Evolutionary conservation across 2,888 invertebrate genomes (phyloP).

Genomic region (Eupithecia abbreviata): DNA sequence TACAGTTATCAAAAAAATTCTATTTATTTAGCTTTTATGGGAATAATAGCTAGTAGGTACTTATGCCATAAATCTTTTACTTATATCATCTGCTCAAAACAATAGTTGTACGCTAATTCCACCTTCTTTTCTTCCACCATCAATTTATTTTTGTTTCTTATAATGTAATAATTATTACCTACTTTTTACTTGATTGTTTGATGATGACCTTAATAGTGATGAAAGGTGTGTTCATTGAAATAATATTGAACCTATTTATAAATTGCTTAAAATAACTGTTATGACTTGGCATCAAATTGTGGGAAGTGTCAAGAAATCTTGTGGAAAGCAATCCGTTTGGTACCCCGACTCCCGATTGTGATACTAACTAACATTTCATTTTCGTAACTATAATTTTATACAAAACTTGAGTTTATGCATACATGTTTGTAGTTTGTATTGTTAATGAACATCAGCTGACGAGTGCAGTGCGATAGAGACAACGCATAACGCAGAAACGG

Average conservation of each 20-base stretch:
- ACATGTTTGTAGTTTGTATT: neutral
- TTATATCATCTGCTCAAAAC: neutral
- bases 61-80: neutral
- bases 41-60: neutral
- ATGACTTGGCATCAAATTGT: neutral
- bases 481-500: neutral
- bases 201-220: neutral
- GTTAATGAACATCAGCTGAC: slow-evolving; percentile 4
- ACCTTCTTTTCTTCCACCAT: neutral
- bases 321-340: neutral
- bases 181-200: neutral
- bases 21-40: neutral
- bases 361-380: neutral
- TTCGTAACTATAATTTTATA: neutral
- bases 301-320: neutral
- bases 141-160: neutral
- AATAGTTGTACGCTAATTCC: neutral
- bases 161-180: neutral
- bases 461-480: slow-evolving; percentile 7
- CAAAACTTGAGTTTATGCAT: neutral
- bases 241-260: neutral
- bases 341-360: neutral
- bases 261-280: neutral
- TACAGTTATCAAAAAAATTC: neutral
- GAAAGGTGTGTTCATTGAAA: neutral